These are phyloP conservation scores for Drosophila kanekoi DNA, from an alignment of 2,888 invertebrate genomes.

Conservation along the genomic window DNA sequence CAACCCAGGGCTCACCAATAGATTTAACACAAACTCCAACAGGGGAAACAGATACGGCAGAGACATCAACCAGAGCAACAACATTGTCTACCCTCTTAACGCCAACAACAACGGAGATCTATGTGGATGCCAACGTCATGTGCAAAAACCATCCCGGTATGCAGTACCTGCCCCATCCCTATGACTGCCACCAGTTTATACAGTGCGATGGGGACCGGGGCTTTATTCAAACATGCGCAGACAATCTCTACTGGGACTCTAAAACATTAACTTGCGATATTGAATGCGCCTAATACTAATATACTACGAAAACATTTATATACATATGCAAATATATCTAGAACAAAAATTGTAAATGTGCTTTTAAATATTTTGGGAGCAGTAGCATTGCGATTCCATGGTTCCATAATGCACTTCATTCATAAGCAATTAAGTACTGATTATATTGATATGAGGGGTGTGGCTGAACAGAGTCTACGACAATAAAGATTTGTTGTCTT, in stretches of 20 bases:
- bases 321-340: conserved; percentile 7
- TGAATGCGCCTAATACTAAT: conserved; percentile 42
- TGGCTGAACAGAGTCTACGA: conserved; percentile 28
- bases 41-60: no score
- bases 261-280: conserved; percentile 42
- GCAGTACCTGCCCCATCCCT: conserved; percentile 59
- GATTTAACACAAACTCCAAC: neutral
- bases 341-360: neutral
- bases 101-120: conserved; percentile 18
- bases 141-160: conserved; percentile 49
- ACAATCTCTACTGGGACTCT: conserved; percentile 62
- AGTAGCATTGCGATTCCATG: neutral
- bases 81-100: conserved; percentile 2
- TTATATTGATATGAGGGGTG: conserved; percentile 42
- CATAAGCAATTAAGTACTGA: conserved; percentile 32
- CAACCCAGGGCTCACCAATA: neutral
- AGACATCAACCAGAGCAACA: neutral
- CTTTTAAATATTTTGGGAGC: neutral
- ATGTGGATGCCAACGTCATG: conserved; percentile 35
- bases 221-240: conserved; percentile 60
- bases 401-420: conserved; percentile 37
- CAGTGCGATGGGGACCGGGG: conserved; percentile 57
- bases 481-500: conserved; percentile 39
- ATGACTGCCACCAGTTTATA: conserved; percentile 71
- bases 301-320: neutral